Conservation (phyloP, 2,113 vertebrate genomes). For the Rhabdomys dilectus region DNA sequence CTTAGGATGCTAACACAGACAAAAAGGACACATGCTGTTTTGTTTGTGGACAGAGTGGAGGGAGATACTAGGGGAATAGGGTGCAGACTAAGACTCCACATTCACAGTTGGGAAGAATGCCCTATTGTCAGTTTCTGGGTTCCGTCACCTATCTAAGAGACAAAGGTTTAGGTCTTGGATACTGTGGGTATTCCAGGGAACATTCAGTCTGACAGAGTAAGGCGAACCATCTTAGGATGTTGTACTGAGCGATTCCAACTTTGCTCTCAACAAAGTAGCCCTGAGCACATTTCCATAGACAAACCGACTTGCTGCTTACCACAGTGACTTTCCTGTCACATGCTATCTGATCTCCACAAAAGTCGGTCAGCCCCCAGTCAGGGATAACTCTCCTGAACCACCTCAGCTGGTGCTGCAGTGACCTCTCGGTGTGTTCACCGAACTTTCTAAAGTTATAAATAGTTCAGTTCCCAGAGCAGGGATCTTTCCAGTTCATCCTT, state of each 20-base stretch:
- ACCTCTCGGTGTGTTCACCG: neutral
- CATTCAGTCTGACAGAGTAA: neutral
- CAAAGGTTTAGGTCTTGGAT: neutral
- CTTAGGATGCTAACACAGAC: neutral
- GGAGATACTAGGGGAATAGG: neutral
- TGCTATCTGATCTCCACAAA: neutral
- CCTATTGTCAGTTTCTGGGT: neutral
- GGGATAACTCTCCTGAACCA: neutral
- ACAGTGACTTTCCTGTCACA: neutral
- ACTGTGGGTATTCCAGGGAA: neutral
- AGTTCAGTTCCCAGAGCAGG: neutral
- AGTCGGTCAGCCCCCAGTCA: neutral
- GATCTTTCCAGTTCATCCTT: conserved; percentile 37
- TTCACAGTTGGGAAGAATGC: neutral
- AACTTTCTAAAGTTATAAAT: conserved; percentile 8
- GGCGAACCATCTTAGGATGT: neutral
- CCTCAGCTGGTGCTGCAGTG: neutral
- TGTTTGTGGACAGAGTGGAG: neutral
- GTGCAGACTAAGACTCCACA: neutral
- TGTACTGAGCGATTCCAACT: neutral
- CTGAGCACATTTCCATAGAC: neutral
- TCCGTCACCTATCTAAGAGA: rapidly evolving
- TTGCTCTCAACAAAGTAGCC: neutral
- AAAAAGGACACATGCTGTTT: neutral
- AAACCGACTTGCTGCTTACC: neutral